Evolutionary conservation across 2,113 vertebrate genomes (phyloP), one percentile per base, ranked within the genome.

Genomic region (Cyprinodon variegatus): DNA sequence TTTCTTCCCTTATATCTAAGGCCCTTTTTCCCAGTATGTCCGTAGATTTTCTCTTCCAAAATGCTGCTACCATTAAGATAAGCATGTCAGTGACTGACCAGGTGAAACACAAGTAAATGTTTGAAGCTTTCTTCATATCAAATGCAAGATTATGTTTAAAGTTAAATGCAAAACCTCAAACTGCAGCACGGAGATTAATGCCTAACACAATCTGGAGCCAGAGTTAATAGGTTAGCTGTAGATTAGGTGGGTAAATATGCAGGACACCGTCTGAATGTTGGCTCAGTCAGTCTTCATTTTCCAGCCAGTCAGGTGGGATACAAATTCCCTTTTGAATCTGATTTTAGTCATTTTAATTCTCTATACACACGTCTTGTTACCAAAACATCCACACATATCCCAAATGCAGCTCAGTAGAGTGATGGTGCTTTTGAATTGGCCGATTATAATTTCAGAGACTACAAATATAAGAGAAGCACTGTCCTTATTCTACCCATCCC

Each of bases 391-490:
- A 17, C 15, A 53, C 15, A 20, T 17, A 53, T 17, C 1, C 74
- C 36, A 53, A 65, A 81, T 73, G 36, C 65, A 63, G 60, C 70
- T 77, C 74, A 69, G 64, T 61, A 41, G 67, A 68, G 65, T 72
- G 67, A 76, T 77, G 77, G 64, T 66, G 79, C 75, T 72, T 74
- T 81, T 48, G 81, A 70, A 79, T 79, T 81, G 81, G 57, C 77
- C 67, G 83, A 82, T 89, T 82, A 37, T 82, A 86, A 86, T 84
- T 68, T 84, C 79, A 80, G 62, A 77, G 68, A 76, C 76, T 68
- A 85, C 61, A 72, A 62, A 65, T 29, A 22, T 61, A 65, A 63
- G 41, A 63, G 7, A 61, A 2, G n/a, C 61, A n/a, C 29, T 41
- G 62, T 65, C 64, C 57, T 48, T 3, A 62, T 38, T 67, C 66